Conservation (phyloP, 2,888 invertebrate genomes). For the Lampropteryx suffumata region DNA sequence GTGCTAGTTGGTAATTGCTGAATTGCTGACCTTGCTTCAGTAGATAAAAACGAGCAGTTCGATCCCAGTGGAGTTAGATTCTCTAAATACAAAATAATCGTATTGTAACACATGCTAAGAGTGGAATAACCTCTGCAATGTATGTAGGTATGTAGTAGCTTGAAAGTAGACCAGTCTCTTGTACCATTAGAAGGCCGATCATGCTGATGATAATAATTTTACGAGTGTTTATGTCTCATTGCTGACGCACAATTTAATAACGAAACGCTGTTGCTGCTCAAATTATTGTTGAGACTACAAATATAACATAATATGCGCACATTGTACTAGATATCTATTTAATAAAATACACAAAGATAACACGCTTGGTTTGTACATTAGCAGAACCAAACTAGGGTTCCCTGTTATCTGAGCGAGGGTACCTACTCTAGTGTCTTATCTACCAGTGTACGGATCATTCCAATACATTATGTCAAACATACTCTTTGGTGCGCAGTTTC, state of each 20-base stretch:
- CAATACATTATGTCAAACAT: constrained; percentile 7
- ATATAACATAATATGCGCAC: constrained; percentile 1
- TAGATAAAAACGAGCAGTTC: too few species aligned
- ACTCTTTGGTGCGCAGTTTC: not conserved
- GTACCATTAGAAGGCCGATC: too few species aligned
- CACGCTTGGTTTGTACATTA: constrained; percentile 1
- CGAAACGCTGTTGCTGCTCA: not conserved
- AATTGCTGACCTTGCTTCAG: too few species aligned
- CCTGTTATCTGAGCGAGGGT: constrained; percentile 10
- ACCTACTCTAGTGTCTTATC: constrained; percentile 11
- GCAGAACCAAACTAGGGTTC: constrained; percentile 6
- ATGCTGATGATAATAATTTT: too few species aligned
- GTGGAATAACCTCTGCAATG: too few species aligned
- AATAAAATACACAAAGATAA: constrained; percentile 13
- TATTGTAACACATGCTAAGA: too few species aligned
- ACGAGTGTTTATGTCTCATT: too few species aligned
- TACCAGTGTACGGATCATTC: constrained; percentile 1
- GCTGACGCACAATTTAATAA: not conserved
- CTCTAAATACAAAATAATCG: too few species aligned
- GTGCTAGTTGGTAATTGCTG: too few species aligned
- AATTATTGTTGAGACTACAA: not conserved
- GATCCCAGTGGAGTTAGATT: too few species aligned
- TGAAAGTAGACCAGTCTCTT: too few species aligned
- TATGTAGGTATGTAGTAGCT: too few species aligned
- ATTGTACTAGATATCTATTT: not conserved